Percentiles rank a stretch among this genome's conserved stretches.
These are phyloP conservation scores for Rhodeus uyekii DNA, from an alignment of 2,797 vertebrate species.

Conservation along the genomic window DNA sequence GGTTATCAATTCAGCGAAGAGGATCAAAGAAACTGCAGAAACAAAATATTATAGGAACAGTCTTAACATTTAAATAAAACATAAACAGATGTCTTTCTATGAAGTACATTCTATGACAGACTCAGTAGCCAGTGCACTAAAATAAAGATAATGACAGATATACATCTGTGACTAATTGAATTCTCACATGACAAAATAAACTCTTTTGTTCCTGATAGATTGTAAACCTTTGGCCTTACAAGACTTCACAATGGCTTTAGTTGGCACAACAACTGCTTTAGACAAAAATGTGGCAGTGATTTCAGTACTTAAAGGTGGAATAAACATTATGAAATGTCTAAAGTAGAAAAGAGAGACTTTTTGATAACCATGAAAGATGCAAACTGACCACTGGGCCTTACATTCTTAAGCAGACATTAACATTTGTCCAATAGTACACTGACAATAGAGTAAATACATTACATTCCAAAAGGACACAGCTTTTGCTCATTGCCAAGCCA, in stretches of 20 bases:
- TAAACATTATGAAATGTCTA: conserved; percentile 15
- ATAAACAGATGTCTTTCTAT: conserved; percentile 11
- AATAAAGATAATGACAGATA: neutral
- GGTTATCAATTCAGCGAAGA: conserved; percentile 15
- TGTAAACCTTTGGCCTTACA: conserved; percentile 38
- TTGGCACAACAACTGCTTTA: conserved; percentile 26
- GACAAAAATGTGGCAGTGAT: neutral
- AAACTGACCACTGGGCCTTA: conserved; percentile 19
- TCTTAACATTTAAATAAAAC: conserved; percentile 8
- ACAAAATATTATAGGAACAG: conserved; percentile 24
- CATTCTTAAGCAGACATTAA: neutral
- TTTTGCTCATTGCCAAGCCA: conserved; percentile 17
- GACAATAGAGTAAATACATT: conserved; percentile 33
- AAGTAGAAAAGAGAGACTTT: conserved; percentile 12
- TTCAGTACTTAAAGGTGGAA: neutral
- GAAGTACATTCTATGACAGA: conserved; percentile 28
- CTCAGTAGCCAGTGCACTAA: neutral
- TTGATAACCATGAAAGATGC: neutral
- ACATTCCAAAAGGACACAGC: conserved; percentile 53
- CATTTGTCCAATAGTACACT: conserved; percentile 3
- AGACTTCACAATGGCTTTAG: conserved; percentile 22
- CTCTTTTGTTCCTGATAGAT: conserved; percentile 32
- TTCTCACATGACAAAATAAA: conserved; percentile 24
- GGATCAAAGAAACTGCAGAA: neutral
- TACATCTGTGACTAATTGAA: too few relatives aligned